phyloP scores from a whole-genome alignment of 1,140 invertebrate species.

The Halyomorpha halys region DNA sequence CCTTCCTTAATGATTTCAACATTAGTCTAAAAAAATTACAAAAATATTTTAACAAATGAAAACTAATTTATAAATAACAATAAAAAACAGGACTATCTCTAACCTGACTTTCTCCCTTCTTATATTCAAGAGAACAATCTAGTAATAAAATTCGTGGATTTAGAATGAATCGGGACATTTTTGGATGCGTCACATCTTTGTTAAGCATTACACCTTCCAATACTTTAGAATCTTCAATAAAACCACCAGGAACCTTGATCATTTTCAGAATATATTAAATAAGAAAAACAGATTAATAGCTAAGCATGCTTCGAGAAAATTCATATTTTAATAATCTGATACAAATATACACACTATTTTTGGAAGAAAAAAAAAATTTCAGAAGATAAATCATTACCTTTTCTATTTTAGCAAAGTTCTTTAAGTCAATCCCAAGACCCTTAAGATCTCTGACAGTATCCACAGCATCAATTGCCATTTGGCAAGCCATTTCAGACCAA shows the following conservation, averaged over 20 bases:
- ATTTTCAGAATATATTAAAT: too few species aligned
- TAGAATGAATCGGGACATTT: conserved; percentile 90
- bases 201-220: conserved; percentile 95
- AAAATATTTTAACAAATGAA: not conserved
- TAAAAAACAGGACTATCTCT: too few species aligned
- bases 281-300: too few species aligned
- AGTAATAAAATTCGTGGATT: conserved; percentile 91
- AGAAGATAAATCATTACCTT: conserved; percentile 50
- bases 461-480: conserved; percentile 92
- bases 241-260: conserved; percentile 61
- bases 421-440: conserved; percentile 95
- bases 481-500: conserved; percentile 89
- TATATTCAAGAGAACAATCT: conserved; percentile 95
- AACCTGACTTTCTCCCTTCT: conserved; percentile 89
- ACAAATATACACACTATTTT: not conserved
- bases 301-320: too few species aligned
- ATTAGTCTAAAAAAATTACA: conserved; percentile 58
- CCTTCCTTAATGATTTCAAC: conserved; percentile 91
- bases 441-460: conserved; percentile 84
- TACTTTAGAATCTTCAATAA: conserved; percentile 91
- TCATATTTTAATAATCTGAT: not conserved
- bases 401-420: conserved; percentile 95
- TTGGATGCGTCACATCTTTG: conserved; percentile 96
- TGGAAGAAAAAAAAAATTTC: too few species aligned
- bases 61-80: too few species aligned